Evolutionary conservation across 2,797 vertebrate genomes (phyloP).

Genomic region (Amblyopsis hoosieri): DNA sequence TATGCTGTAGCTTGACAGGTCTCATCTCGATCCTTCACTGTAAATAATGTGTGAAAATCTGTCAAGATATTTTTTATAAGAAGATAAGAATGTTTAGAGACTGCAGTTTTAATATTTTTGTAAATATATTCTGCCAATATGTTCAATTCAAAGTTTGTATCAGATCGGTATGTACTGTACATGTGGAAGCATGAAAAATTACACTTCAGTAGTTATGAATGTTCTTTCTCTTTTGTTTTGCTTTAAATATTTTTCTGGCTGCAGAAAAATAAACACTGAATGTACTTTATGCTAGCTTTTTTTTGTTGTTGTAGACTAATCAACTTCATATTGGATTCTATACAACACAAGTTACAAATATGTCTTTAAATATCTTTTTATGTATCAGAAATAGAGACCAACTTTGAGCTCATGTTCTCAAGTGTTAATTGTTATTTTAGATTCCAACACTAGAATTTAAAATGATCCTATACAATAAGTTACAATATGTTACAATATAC

Average conservation of each 20-base stretch:
- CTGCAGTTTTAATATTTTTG: constrained; percentile 74
- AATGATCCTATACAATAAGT: no score
- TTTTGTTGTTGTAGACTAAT: not conserved
- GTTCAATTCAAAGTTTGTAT: constrained; percentile 62
- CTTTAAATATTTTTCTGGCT: constrained; percentile 74
- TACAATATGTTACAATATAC: no score
- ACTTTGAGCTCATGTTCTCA: no score
- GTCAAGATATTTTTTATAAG: constrained; percentile 76
- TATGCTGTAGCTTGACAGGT: constrained; percentile 57
- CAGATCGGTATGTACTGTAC: constrained; percentile 73
- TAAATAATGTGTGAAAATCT: constrained; percentile 59
- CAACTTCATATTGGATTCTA: no score
- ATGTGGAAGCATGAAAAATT: constrained; percentile 72
- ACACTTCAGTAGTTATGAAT: constrained; percentile 77
- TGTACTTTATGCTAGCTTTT: constrained; percentile 47
- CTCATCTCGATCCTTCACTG: constrained; percentile 67
- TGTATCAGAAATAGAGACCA: no score
- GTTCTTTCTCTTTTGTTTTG: constrained; percentile 69
- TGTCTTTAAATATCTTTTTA: no score
- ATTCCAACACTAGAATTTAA: no score
- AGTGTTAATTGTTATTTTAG: no score
- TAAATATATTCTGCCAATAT: constrained; percentile 71
- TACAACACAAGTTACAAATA: no score
- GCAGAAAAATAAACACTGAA: constrained; percentile 79
- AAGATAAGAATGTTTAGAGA: constrained; percentile 49